Base-by-base conservation (phyloP, 2,797 vertebrate species). In the Lacerta bilineata region DNA sequence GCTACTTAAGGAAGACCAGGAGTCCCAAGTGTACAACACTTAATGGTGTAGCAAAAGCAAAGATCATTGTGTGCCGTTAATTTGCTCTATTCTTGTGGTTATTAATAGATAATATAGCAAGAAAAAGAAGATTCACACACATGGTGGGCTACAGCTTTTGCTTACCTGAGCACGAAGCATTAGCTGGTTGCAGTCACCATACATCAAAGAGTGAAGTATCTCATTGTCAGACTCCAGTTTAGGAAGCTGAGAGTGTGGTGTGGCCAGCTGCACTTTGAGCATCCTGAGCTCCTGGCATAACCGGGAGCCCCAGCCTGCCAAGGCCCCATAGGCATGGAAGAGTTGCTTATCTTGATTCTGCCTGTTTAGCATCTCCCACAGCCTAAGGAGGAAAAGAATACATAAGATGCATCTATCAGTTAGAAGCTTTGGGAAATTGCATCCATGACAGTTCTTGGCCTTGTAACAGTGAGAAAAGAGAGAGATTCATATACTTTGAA, bases 281-380 rank as follows among this genome's bases (percentile, higher is more conserved):
- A 86, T 66, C 50, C 1, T 93, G 36, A 87, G 18, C 15, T 92
- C 84, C 80, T 92, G 75, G 80, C 86, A 7, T 87, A 94, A 0
- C 43, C 88, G 88, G 29, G 90, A 94, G 1, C 78, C 89, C 41
- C 41, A 72, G n/a, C 88, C 87, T 91, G 68, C 90, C 59, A 94
- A 10, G 41, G 69, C 55, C 9, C 87, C 15, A 6, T 93, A 95
- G n/a, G 82, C 88, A 85, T 1, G 11, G 50, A 92, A 90, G 2
- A 8, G 64, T 15, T 84, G 78, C 50, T 76, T 2, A 66, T 85
- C 1, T 39, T 9, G n/a, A 55, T 85, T 69, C 39, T 88, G 33
- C 15, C 55, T 79, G 68, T 89, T 11, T 88, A 95, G 36, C 88
- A 90, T 89, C 33, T 92, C 66, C 89, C 94, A 93, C 75, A 95